Percentiles rank a stretch among this genome's conserved stretches.
Evolutionary conservation across 2,113 vertebrate genomes (phyloP).

Genomic region (Mugil cephalus): DNA sequence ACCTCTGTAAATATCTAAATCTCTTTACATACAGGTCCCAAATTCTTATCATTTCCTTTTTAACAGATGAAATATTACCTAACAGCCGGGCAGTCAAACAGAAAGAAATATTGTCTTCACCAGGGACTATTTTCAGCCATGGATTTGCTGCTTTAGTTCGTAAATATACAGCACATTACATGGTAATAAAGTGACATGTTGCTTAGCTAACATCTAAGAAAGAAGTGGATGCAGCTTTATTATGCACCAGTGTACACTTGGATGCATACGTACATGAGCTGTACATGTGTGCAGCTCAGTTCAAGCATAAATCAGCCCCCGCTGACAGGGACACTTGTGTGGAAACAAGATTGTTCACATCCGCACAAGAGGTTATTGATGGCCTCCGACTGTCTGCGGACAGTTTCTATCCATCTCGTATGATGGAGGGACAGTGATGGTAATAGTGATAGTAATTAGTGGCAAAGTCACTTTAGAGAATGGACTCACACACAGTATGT

Average conservation of each 20-base stretch:
- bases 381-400: conserved; percentile 39
- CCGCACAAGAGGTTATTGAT: conserved; percentile 73
- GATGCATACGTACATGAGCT: conserved; percentile 32
- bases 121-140: too few species aligned
- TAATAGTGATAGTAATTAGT: conserved; percentile 34
- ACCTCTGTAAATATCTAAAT: too few species aligned
- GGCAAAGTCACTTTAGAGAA: conserved; percentile 35
- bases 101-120: too few species aligned
- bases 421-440: conserved; percentile 34
- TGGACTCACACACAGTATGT: conserved; percentile 34
- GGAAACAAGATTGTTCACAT: conserved; percentile 60
- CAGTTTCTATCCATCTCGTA: conserved; percentile 45
- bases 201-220: not conserved
- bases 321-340: conserved; percentile 54
- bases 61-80: too few species aligned
- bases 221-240: conserved; percentile 24
- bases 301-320: conserved; percentile 55
- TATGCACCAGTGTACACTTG: conserved; percentile 17
- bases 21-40: too few species aligned
- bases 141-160: too few species aligned
- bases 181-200: too few species aligned
- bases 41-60: too few species aligned
- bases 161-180: too few species aligned
- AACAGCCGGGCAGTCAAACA: too few species aligned
- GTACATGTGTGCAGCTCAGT: conserved; percentile 36